phyloP scores from a whole-genome alignment of 2,113 vertebrate genomes.

The Galbula dea region DNA sequence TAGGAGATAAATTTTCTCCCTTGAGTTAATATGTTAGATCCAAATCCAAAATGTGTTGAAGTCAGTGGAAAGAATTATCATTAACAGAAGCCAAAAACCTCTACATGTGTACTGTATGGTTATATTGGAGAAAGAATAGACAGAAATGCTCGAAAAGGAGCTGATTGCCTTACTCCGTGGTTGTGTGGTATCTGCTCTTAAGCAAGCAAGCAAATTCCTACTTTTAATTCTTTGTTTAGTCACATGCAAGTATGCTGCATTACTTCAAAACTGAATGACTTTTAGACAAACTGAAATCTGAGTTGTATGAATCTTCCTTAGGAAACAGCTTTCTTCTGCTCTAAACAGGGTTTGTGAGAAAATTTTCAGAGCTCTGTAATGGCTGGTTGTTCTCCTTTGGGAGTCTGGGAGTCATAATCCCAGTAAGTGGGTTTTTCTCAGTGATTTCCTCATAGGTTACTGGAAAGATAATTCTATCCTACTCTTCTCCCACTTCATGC shows the following conservation, averaged over 20 bases:
- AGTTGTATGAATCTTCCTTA: neutral
- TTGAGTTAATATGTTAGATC: neutral
- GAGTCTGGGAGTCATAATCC: constrained; percentile 1
- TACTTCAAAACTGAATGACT: neutral
- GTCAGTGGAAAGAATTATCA: neutral
- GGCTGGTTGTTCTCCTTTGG: neutral
- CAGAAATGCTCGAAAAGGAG: neutral
- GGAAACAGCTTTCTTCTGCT: neutral
- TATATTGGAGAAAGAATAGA: neutral
- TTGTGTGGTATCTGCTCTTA: neutral
- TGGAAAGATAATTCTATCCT: neutral
- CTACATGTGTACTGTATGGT: neutral
- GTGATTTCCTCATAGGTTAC: constrained; percentile 38
- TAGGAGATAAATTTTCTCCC: neutral
- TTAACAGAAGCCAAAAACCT: neutral
- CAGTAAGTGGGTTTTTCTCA: neutral
- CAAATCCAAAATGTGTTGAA: neutral
- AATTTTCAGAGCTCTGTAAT: neutral
- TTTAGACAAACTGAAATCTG: neutral
- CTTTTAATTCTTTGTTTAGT: neutral
- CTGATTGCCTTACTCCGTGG: neutral
- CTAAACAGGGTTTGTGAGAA: neutral
- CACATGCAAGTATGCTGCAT: neutral
- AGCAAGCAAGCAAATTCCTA: neutral
- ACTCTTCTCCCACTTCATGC: neutral